Conservation (phyloP, 1,140 invertebrate genomes). For the Microvelia longipes region DNA sequence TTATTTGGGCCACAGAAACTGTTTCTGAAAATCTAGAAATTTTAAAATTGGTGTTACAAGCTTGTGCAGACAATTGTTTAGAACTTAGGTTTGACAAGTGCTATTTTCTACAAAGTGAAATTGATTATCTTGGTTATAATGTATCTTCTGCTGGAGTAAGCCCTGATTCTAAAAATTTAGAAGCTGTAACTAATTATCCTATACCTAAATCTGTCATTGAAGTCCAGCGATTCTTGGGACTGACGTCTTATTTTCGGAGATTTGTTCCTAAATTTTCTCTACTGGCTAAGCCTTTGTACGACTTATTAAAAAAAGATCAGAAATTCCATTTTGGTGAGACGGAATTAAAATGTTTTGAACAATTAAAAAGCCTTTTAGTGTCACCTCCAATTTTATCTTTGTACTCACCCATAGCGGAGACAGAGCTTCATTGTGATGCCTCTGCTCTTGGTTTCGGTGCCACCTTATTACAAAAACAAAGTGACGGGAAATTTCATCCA, state of each 20-base stretch:
- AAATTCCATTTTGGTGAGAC: slow-evolving; percentile 15
- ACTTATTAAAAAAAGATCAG: slow-evolving; percentile 15
- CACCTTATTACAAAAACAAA: slow-evolving; percentile 24
- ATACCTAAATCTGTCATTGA: slow-evolving; percentile 13
- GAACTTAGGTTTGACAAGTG: slow-evolving; percentile 19
- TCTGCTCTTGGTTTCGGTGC: slow-evolving; percentile 18
- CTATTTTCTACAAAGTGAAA: slow-evolving; percentile 13
- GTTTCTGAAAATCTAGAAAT: slow-evolving; percentile 14
- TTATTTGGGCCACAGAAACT: slow-evolving; percentile 18
- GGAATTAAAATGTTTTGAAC: slow-evolving; percentile 12
- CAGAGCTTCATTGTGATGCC: slow-evolving; percentile 15
- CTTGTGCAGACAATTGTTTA: slow-evolving; percentile 13
- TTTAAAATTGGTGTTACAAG: slow-evolving; percentile 13
- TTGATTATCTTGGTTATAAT: slow-evolving; percentile 20
- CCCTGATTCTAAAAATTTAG: background rate
- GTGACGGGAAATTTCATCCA: slow-evolving; percentile 24
- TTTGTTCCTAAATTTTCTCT: slow-evolving; percentile 20
- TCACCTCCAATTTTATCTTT: slow-evolving; percentile 16
- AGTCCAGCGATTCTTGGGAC: slow-evolving; percentile 19
- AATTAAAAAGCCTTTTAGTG: slow-evolving; percentile 15
- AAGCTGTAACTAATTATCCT: slow-evolving; percentile 11
- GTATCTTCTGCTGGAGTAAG: background rate
- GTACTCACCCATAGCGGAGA: slow-evolving; percentile 14
- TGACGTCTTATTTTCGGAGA: slow-evolving; percentile 20
- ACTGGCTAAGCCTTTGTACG: slow-evolving; percentile 21